Percentiles rank a stretch among this genome's conserved stretches.
phyloP scores from a whole-genome alignment of 1,140 invertebrate species.

The Tribolium madens region DNA sequence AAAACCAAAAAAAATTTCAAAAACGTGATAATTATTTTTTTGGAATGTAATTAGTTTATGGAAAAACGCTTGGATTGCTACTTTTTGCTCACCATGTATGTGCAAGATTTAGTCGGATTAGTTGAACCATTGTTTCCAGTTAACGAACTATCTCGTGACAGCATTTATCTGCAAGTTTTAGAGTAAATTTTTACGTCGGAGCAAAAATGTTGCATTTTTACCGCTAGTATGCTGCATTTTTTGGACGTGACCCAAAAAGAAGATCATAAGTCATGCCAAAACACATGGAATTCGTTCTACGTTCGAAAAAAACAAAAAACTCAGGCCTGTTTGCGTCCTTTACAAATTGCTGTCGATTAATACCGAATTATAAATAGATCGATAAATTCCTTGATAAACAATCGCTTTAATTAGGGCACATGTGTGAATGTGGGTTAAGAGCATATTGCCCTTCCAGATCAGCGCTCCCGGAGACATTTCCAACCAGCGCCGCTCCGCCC shows the following conservation, averaged over 20 bases:
- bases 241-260: neutral
- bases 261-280: neutral
- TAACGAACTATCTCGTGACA: neutral
- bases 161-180: neutral
- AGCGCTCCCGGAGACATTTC: constrained; percentile 42
- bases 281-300: neutral
- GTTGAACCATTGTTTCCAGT: neutral
- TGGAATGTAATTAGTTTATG: too few species aligned
- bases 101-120: too few species aligned
- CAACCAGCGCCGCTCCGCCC: constrained; percentile 37
- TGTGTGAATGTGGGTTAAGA: constrained; percentile 4
- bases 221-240: neutral
- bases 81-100: too few species aligned
- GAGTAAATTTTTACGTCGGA: neutral
- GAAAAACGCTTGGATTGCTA: too few species aligned
- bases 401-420: constrained; percentile 4
- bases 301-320: neutral
- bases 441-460: constrained; percentile 46
- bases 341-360: neutral
- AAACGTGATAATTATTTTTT: too few species aligned
- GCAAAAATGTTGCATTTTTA: neutral
- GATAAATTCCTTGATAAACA: constrained; percentile 19
- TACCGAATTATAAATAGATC: neutral
- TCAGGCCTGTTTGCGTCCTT: neutral
- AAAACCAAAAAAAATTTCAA: too few species aligned